A percentile compares a stretch with the other conserved stretches of the same genome.
These are phyloP conservation scores for Cheilosia vernalis DNA, from an alignment of 2,888 invertebrate species.

Conservation along the genomic window DNA sequence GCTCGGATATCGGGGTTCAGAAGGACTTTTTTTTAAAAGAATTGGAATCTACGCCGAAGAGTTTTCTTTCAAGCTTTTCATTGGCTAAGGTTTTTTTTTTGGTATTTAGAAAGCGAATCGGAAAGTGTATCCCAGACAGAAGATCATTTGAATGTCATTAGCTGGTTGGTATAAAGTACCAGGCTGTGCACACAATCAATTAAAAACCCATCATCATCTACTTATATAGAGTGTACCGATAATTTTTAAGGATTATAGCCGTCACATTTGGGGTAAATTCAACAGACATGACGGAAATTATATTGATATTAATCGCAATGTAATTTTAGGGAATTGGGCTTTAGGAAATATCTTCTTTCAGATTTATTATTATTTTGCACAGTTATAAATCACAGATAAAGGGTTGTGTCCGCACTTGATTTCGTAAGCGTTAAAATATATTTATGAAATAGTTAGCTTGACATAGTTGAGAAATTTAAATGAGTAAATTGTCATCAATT, in stretches of 20 bases:
- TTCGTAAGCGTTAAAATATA: no score
- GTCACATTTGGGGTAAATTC: not conserved
- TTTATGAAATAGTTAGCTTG: no score
- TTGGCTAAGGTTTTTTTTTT: constrained; percentile 20
- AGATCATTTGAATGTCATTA: constrained; percentile 63
- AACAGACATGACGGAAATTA: no score
- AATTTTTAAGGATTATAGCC: not conserved
- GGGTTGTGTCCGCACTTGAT: no score
- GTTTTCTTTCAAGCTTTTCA: constrained; percentile 24
- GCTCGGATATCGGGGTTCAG: not conserved
- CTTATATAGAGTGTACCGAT: not conserved
- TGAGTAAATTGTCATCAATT: no score
- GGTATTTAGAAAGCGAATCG: not conserved
- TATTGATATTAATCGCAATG: no score
- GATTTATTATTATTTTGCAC: no score
- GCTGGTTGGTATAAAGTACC: constrained; percentile 5
- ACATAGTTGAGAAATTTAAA: no score
- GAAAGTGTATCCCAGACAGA: constrained; percentile 40
- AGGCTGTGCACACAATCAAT: constrained; percentile 32
- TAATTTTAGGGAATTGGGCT: no score
- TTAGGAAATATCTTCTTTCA: no score
- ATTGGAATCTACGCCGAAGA: not conserved
- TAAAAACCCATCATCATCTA: constrained; percentile 43
- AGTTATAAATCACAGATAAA: no score
- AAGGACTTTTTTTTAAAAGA: not conserved